Base-by-base conservation (phyloP, 2,797 vertebrate species). In the Pyrocephalus nanus region DNA sequence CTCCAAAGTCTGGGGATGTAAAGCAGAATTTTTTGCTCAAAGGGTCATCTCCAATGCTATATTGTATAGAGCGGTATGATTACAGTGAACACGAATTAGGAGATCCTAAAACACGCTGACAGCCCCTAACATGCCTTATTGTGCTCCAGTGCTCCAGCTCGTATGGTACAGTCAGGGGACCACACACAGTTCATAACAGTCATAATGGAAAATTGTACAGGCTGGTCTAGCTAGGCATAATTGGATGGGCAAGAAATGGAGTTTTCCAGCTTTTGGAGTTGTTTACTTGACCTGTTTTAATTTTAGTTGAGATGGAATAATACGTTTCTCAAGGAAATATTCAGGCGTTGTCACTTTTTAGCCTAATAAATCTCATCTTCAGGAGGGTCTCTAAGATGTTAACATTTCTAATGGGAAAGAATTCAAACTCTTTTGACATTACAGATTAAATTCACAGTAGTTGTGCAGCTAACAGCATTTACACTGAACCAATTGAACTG, bases 131-230 rank as follows among this genome's bases (percentile, higher is more conserved):
- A 70, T 86, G 84, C 62, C 90, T 95, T 94, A 96, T 97, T 97
- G 96, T 97, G 96, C 90, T 94, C 69, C 73, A 88, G 88, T 88
- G 89, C 95, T 95, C 80, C 83, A 95, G 95, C 96, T 97, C 78
- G 1, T 96, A 96, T 90, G 94, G 95, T 95, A 96, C 92, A 96
- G 95, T 96, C 90, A 78, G 91, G 90, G 92, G 97, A 97, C 97
- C 97, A 98, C 97, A 97, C 97, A 97, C 96, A 95, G 96, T 45
- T 91, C 88, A 57, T 92, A 95, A 97, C 75, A 95, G 84, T 96
- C 93, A 96, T 97, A 95, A 97, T 97, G 93, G 97, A 97, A 97
- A 97, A 97, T 90, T 95, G 92, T 91, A 96, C 75, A 4, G 91
- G 92, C 97, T 92, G 93, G 65, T 88, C 93, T 85, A 96, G 96